Base-by-base conservation (phyloP, 2,888 invertebrate species). In the Trachelus troglodyta region DNA sequence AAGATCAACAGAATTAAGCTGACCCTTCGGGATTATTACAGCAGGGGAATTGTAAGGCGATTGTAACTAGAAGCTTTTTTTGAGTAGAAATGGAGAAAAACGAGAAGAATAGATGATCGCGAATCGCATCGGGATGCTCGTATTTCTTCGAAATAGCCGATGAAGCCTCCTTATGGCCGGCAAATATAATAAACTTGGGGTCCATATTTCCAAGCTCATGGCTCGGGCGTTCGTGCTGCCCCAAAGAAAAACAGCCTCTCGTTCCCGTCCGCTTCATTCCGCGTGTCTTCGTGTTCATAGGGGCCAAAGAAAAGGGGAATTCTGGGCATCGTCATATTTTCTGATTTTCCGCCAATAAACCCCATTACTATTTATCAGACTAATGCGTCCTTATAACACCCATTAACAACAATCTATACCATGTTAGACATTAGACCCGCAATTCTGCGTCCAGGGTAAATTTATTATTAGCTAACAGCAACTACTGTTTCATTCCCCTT, bases 301-400 rank as follows among this genome's bases (percentile, higher is more conserved):
- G 69, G 76, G 81, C 76, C 83, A 86, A 86, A 85, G 76, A 73
- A 78, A 78, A 82, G 85, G 82, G 84, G 84, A 83, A 85, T 81
- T 77, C 80, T 82, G 80, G 80, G 56, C 23, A 85, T 86, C 85
- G 88, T 91, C 89, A 89, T 91, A 91, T 91, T 90, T 91, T 86
- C 90, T 91, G 91, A 91, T 91, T 91, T 91, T 90, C 88, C 90
- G 89, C 91, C 91, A 91, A 91, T 91, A 91, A 91, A 90, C 89
- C 85, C 90, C 89, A 91, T 91, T 90, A 90, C 91, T 91, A 90
- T 91, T 91, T 91, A 91, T 91, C 91, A 90, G 90, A 84, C 89
- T 91, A 91, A 91, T 91, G 91, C 87, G 86, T 88, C 87, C 90
- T 89, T 89, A 90, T 89, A 89, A 90, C 89, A 88, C 85, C 89